Base-by-base conservation (phyloP, 2,113 vertebrate genomes). In the Pachycephala philippinensis region DNA sequence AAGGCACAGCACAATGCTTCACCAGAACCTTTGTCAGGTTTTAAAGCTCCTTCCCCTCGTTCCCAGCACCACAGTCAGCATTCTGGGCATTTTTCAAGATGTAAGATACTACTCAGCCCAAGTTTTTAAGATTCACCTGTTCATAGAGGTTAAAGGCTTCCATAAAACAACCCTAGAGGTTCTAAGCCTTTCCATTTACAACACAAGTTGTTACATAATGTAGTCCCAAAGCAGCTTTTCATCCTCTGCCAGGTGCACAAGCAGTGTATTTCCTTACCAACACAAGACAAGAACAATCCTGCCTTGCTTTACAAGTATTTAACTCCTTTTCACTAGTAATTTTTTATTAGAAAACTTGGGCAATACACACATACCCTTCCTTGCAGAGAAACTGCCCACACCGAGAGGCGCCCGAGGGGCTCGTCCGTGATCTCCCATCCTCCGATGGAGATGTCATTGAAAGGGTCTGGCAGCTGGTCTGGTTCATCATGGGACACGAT, bases 331-430 rank as follows among this genome's bases (percentile, higher is more conserved):
- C 49, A 89, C n/a, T 8, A 44, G 64, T 15, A 63, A 57, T 35
- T 47, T 47, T 15, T 6, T 17, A 44, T 44, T 2, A 33, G 28
- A n/a, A 78, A 13, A 7, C 15, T 6, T 2, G 8, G 9, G n/a
- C 30, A 76, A 47, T 21, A 12, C 8, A 42, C 56, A 82, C 94
- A 87, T 97, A 99, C 99, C 98, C 98, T 99, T 80, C 99, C 99
- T 97, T 99, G 99, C 64, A 99, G 96, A 65, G 99, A 99, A 37
- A 99, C 99, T 0, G 98, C 98, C 99, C 99, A 99, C 40, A 99
- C 97, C 1, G 99, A 99, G 11, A 99, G 97, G 31, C 95, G 98
- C 33, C 99, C 99, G 17, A 97, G 95, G 4, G 99, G 99, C 90
- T 99, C 99, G 3, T 99, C 99, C 0, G 95, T 99, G 97, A 99